phyloP scores from a whole-genome alignment of 2,797 vertebrate genomes.

The Acanthiza pusilla region DNA sequence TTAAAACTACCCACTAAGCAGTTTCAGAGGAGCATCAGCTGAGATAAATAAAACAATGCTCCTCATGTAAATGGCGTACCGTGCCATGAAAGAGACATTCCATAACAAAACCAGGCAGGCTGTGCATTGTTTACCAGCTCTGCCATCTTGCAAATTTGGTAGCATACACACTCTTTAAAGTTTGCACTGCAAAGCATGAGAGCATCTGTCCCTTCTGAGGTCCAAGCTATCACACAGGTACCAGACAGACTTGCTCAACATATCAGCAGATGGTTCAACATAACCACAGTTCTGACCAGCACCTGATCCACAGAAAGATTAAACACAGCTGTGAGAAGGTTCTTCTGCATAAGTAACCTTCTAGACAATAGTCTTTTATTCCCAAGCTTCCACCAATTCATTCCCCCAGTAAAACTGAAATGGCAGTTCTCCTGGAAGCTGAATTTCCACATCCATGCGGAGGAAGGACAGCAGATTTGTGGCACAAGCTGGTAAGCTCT shows the following conservation, averaged over 20 bases:
- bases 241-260: neutral
- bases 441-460: neutral
- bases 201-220: neutral
- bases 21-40: neutral
- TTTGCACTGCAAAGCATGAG: neutral
- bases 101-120: neutral
- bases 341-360: neutral
- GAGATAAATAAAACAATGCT: neutral
- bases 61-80: neutral
- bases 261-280: fast-evolving
- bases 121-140: neutral
- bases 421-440: neutral
- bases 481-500: neutral
- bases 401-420: neutral
- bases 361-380: neutral
- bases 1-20: neutral
- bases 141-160: neutral
- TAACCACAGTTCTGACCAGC: neutral
- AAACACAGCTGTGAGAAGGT: neutral
- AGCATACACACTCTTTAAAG: fast-evolving
- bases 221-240: neutral
- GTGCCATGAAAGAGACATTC: neutral
- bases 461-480: neutral
- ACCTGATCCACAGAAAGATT: neutral
- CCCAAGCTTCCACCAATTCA: neutral